These are phyloP conservation scores for Aethes cnicana DNA, from an alignment of 2,888 invertebrate genomes.

Conservation along the genomic window DNA sequence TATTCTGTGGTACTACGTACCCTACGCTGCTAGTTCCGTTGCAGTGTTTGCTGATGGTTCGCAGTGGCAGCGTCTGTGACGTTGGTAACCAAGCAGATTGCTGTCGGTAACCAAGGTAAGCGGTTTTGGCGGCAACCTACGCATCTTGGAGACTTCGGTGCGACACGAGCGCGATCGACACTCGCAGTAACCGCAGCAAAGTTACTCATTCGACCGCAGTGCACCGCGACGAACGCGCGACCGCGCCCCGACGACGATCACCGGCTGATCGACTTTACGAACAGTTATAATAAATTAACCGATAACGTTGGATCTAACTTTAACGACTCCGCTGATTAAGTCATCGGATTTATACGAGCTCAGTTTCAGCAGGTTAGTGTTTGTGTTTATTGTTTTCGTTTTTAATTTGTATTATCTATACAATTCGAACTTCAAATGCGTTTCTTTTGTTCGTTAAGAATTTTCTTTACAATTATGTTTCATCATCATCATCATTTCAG, in stretches of 20 bases:
- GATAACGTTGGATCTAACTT: constrained; percentile 3
- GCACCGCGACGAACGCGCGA: constrained; percentile 73
- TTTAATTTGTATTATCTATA: neutral
- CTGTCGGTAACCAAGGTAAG: constrained; percentile 65
- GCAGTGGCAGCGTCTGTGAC: too few species aligned
- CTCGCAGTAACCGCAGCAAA: too few species aligned
- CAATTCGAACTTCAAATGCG: too few species aligned
- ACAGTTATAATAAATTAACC: constrained; percentile 37
- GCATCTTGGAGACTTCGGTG: constrained; percentile 39
- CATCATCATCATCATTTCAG: too few species aligned
- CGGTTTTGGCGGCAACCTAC: constrained; percentile 75
- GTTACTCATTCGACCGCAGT: constrained; percentile 75
- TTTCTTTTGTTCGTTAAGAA: too few species aligned
- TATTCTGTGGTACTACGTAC: too few species aligned
- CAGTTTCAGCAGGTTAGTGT: constrained; percentile 10
- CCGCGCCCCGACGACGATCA: constrained; percentile 70
- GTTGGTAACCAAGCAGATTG: too few species aligned
- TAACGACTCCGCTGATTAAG: constrained; percentile 1
- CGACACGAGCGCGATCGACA: constrained; percentile 26
- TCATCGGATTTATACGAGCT: constrained; percentile 3
- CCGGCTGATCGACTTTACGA: constrained; percentile 68
- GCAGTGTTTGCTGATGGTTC: too few species aligned
- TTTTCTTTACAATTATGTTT: too few species aligned
- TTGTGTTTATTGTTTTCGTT: neutral
- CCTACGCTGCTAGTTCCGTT: too few species aligned